Evolutionary conservation across 2,888 invertebrate species (phyloP).

Genomic region (Tillus elongatus): DNA sequence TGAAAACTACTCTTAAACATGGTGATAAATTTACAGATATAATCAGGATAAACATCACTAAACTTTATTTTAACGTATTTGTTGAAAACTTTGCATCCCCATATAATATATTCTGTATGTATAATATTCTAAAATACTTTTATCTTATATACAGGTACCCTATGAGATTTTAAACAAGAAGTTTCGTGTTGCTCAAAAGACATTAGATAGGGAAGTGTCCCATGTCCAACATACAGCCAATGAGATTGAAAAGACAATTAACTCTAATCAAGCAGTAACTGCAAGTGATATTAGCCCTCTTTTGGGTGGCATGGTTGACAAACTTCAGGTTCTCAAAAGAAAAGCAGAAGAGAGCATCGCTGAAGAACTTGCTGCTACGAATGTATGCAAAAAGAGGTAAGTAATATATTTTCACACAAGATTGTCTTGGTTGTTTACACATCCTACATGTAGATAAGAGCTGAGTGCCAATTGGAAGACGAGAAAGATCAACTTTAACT

Average conservation of each 20-base stretch:
- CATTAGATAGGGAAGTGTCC: slow-evolving; percentile 84
- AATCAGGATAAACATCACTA: no score
- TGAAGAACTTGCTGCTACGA: slow-evolving; percentile 84
- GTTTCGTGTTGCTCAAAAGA: slow-evolving; percentile 90
- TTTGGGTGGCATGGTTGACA: slow-evolving; percentile 81
- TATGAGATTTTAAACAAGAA: slow-evolving; percentile 97
- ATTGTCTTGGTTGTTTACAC: no score
- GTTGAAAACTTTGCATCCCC: no score
- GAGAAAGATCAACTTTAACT: no score
- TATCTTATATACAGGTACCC: slow-evolving; percentile 82
- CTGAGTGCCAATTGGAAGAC: no score
- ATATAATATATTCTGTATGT: no score
- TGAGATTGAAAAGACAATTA: slow-evolving; percentile 69
- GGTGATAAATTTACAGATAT: no score
- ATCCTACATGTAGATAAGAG: no score
- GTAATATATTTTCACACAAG: no score
- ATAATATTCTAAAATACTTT: no score
- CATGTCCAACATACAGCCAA: slow-evolving; percentile 72
- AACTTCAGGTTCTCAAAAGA: slow-evolving; percentile 79
- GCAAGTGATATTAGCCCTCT: slow-evolving; percentile 69
- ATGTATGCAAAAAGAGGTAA: slow-evolving; percentile 87
- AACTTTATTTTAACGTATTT: no score
- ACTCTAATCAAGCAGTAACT: slow-evolving; percentile 46
- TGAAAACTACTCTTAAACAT: no score
- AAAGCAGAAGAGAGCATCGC: slow-evolving; percentile 91